Base-by-base conservation (phyloP, 2,113 vertebrate species). In the Passer domesticus region DNA sequence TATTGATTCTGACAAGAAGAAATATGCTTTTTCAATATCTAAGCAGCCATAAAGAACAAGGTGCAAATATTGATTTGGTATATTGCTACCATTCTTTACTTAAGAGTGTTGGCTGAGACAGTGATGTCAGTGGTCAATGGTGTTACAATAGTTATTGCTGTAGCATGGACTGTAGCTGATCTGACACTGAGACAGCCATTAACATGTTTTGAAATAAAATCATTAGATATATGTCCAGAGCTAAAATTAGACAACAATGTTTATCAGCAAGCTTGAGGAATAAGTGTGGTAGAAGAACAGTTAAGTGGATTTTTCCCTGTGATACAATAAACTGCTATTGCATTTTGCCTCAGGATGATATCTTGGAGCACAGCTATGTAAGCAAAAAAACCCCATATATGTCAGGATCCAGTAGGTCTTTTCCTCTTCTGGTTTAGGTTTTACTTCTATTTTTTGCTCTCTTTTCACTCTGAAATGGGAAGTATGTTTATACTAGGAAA, bases 81-180 rank as follows among this genome's bases (percentile, higher is more conserved):
- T 90, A 96, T 96, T 95, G 69, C 77, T 92, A 19, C 81, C 89
- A 87, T 95, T 87, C 75, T 84, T 96, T 92, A 95, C 77, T 94
- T 94, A 77, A 68, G 35, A 78, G 14, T 35, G n/a, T 75, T 92
- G 15, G 0, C 60, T 24, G 52, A 84, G 83, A 47, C 69, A 58
- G 55, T 77, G 55, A 86, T 93, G 69, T 50, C 52, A 63, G 20
- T 78, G 56, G 55, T 82, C 87, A 92, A n/a, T 64, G 39, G 22
- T 70, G 24, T 87, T 74, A 81, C 56, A 78, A 67, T 28, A 46
- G 83, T 74, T 91, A 75, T 79, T 75, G 41, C 47, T 81, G 27
- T 16, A 81, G 28, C 44, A 30, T 21, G 24, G 60, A 53, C 47
- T 55, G 30, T 23, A 78, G 44, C 24, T 75, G 62, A 87, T 47